phyloP scores from a whole-genome alignment of 2,113 vertebrate species.

The Regulus satrapa region DNA sequence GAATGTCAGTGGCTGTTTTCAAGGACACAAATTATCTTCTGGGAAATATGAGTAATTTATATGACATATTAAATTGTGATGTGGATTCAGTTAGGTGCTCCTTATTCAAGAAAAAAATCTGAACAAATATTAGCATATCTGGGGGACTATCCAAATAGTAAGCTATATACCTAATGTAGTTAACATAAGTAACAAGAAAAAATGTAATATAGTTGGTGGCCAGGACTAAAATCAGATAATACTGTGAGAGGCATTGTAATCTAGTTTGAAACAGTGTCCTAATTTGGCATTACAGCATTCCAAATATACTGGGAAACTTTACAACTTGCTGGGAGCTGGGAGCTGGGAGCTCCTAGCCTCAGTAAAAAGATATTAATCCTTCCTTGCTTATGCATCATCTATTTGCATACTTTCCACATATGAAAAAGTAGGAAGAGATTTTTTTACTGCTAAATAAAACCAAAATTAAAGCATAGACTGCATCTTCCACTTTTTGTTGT shows the following conservation, averaged over 20 bases:
- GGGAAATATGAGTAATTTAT: neutral
- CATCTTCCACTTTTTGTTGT: neutral
- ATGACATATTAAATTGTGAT: neutral
- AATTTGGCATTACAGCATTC: neutral
- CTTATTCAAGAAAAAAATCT: neutral
- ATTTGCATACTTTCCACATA: neutral
- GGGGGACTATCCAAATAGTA: neutral
- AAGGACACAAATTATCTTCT: neutral
- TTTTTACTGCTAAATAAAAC: neutral
- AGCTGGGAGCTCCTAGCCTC: no score
- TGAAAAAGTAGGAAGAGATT: accelerated
- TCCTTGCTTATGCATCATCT: neutral
- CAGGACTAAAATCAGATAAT: neutral
- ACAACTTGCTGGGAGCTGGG: no score
- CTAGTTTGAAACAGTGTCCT: neutral
- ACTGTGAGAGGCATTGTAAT: neutral
- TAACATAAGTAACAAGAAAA: neutral
- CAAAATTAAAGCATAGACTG: neutral
- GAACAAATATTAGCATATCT: neutral
- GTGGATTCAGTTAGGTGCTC: neutral
- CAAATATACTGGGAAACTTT: neutral
- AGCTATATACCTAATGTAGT: neutral
- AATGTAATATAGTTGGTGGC: neutral
- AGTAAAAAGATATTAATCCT: neutral
- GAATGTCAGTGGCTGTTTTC: neutral